phyloP scores from a whole-genome alignment of 2,888 invertebrate species.

The Catocala nupta region DNA sequence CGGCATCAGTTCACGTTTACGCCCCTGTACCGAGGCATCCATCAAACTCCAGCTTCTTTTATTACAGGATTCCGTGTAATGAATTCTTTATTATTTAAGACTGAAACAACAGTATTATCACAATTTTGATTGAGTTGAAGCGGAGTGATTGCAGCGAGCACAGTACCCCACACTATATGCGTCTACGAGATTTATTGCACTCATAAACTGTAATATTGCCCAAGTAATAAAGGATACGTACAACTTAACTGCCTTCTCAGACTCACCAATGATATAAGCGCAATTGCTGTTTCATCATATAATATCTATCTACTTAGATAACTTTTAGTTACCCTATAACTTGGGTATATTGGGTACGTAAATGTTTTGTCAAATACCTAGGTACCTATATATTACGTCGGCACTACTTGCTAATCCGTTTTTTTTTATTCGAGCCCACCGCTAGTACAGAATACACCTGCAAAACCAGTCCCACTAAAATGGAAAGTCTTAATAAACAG shows the following conservation, averaged over 20 bases:
- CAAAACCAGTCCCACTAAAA: no score
- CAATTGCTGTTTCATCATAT: conserved; percentile 44
- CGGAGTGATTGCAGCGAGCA: conserved; percentile 63
- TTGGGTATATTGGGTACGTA: no score
- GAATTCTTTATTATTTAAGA: conserved; percentile 33
- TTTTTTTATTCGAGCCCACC: no score
- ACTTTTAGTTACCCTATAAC: no score
- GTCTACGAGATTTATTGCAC: conserved; percentile 75
- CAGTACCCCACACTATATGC: conserved; percentile 61
- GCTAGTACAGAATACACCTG: no score
- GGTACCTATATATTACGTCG: no score
- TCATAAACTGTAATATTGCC: conserved; percentile 80
- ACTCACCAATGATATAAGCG: conserved; percentile 62
- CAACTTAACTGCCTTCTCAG: conserved; percentile 69
- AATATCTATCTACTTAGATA: background rate
- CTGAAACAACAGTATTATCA: conserved; percentile 44
- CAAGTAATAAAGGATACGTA: conserved; percentile 77
- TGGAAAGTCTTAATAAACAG: no score
- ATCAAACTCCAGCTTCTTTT: no score
- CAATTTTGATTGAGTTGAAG: conserved; percentile 35
- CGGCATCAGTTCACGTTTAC: no score
- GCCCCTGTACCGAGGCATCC: no score
- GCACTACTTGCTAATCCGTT: no score
- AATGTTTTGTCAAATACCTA: no score
- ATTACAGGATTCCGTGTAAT: background rate